Evolutionary conservation across 2,888 invertebrate species (phyloP), one percentile per base, ranked within the genome.

Genomic region (Spisula solida): DNA sequence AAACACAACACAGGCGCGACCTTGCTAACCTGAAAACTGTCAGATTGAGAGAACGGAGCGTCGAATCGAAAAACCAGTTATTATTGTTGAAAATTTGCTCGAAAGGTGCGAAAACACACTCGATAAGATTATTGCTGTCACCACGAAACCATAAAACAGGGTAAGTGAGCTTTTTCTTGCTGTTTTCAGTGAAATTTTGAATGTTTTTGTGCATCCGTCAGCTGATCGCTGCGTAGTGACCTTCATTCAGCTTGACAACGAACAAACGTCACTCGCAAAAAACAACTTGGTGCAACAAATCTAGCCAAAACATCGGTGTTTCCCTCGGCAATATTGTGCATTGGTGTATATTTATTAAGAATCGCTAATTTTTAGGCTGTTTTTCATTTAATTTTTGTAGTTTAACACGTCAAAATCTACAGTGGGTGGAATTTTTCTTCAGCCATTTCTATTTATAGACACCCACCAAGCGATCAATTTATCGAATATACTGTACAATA

Each of bases 1-100:
- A 93, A 93, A 93, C 93, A 93, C 89, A 88, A 90, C 92, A 87
- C 60, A 48, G 87, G 88, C 92, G 86, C 89, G 92, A 88, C 92
- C 86, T 90, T 90, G 81, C 85, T 84, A 60, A 48, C 80, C 85
- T 75, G 85, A 88, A 66, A 83, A 51, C 88, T 87, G 91, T 87
- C 90, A 87, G 83, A 56, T 85, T 66, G 83, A n/a, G 85, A 82
- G 55, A 82, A 82, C 55, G 85, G 88, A 86, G 41, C 66, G 47
- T 48, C 75, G 41, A 75, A 10, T n/a, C n/a, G n/a, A 75, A 85
- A 85, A 88, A 79, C 29, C 31, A 78, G 20, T 25, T 16, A 41
- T 47, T 79, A 82, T 82, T 82, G 55, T 86, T 66, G 60, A 29
- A 47, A 41, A 55, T 81, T 78, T 34, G 16, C 18, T 25, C 29